phyloP scores from a whole-genome alignment of 2,113 vertebrate genomes.

The Phoenicopterus ruber region DNA sequence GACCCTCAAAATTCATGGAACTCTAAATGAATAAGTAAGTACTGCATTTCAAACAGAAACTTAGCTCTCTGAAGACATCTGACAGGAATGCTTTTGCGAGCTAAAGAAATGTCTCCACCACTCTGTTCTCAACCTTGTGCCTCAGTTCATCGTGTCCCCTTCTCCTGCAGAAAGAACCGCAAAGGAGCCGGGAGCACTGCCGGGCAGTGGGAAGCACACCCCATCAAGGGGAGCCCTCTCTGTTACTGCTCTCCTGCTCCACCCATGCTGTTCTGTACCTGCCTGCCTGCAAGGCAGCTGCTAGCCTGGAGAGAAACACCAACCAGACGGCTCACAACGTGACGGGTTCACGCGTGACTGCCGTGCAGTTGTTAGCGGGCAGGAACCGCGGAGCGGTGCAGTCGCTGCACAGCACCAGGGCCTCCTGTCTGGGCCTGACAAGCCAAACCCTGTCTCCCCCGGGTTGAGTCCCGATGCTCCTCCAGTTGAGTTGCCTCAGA shows the following conservation, averaged over 20 bases:
- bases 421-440: neutral
- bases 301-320: neutral
- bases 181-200: rapidly evolving
- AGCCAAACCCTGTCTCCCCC: neutral
- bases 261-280: no score
- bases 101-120: neutral
- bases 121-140: rapidly evolving
- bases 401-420: neutral
- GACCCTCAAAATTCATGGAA: neutral
- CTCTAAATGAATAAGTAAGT: no score
- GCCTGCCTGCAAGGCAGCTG: no score
- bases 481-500: neutral
- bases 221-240: no score
- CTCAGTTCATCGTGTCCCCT: no score
- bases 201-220: rapidly evolving
- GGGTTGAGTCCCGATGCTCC: neutral
- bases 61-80: no score
- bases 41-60: no score
- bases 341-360: neutral
- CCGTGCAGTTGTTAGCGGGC: no score
- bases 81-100: rapidly evolving
- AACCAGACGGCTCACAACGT: no score
- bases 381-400: no score
- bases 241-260: neutral
- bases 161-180: neutral